Evolutionary conservation across 2,888 invertebrate species (phyloP), one percentile per base, ranked within the genome.

Genomic region (Sarcophaga caerulescens): DNA sequence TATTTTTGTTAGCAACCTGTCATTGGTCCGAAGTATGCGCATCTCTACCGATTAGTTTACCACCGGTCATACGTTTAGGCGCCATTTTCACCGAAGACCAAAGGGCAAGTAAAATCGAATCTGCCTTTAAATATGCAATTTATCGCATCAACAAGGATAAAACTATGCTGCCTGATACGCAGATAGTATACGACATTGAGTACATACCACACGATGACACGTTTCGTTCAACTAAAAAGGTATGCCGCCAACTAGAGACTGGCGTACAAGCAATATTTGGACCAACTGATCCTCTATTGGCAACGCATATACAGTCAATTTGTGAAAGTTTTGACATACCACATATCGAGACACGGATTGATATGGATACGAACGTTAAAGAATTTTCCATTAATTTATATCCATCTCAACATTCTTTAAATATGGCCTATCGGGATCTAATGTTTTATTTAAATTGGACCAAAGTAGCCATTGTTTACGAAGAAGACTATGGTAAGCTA

Each of bases 121-220:
- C 98, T 88, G 98, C 98, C 1, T 98, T 99, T 94, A 98, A 98
- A 91, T 98, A 98, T 94, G 98, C 98, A 10, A 97, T 98, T 17
- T 98, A 98, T 93, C 95, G 97, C 88, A 97, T 99, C 91, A 99
- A 99, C 94, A 97, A 97, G 91, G 98, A 98, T 90, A 95, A 96
- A 79, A 95, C 94, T 85, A 94, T 98, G 19, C 94, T 98, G 79
- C 96, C 98, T 0, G 96, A 97, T 90, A 97, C 97, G 1, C 97
- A 98, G 3, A 94, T 99, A 62, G 96, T 98, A n/a, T 98, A 98
- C 92, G 98, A 98, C 91, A 97, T 98, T 89, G 97, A 98, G 93
- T 97, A 98, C 92, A 96, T 97, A 65, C 96, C 97, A 2, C 95
- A 95, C 77, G 96, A 97, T 90, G 98, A 99, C 94, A 97, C 97